These are phyloP conservation scores for Hyposoter didymator DNA, from an alignment of 2,888 invertebrate genomes.

Conservation along the genomic window DNA sequence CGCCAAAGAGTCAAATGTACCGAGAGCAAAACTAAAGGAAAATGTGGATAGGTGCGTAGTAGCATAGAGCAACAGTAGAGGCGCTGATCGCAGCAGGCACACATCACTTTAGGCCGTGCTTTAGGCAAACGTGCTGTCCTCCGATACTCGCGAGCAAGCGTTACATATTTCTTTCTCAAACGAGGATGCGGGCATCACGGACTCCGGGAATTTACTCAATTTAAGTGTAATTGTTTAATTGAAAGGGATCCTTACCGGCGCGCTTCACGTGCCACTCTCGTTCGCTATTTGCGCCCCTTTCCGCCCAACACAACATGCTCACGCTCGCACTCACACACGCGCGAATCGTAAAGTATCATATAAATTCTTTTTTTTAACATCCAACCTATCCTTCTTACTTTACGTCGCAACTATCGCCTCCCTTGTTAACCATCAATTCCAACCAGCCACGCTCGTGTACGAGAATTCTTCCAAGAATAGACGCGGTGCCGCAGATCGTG, in stretches of 20 bases:
- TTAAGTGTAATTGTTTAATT: conserved; percentile 82
- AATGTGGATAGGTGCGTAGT: conserved; percentile 35
- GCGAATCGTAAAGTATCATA: background rate
- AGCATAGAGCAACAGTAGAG: conserved; percentile 4
- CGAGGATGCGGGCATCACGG: conserved; percentile 77
- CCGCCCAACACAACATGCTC: background rate
- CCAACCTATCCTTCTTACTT: conserved; percentile 28
- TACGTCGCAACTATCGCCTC: conserved; percentile 24
- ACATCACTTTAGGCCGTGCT: background rate
- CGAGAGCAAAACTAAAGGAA: conserved; percentile 16
- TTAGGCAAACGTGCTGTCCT: background rate
- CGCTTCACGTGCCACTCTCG: conserved; percentile 63
- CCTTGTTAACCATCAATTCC: conserved; percentile 34
- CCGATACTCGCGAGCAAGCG: conserved; percentile 32
- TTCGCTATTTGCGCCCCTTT: background rate
- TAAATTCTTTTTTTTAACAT: conserved; percentile 25
- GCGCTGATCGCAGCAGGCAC: background rate
- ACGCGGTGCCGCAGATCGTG: background rate
- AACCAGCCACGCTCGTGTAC: background rate
- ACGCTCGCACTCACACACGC: background rate
- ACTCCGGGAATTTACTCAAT: conserved; percentile 78
- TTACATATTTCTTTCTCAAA: conserved; percentile 65
- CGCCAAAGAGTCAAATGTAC: background rate
- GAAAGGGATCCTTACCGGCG: conserved; percentile 75
- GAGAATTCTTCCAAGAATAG: conserved; percentile 22